phyloP scores from a whole-genome alignment of 2,888 invertebrate species.

The Drosophila cyrtoloma region DNA sequence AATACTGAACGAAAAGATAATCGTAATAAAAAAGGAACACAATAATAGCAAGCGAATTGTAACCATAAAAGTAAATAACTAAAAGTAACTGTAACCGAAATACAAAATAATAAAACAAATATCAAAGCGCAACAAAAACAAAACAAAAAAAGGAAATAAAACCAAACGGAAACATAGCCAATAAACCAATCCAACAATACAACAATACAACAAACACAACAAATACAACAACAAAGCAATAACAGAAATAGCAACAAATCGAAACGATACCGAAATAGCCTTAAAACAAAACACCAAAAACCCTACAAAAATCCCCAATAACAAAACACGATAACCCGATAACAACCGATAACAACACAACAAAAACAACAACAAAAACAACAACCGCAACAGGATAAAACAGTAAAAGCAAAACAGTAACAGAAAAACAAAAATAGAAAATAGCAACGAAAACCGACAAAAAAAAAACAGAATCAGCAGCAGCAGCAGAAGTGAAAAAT shows the following conservation, averaged over 20 bases:
- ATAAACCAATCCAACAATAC: constrained; percentile 51
- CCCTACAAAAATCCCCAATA: constrained; percentile 10
- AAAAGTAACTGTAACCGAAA: constrained; percentile 45
- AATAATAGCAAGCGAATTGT: constrained; percentile 57
- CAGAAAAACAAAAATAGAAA: constrained; percentile 41
- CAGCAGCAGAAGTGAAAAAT: constrained; percentile 55
- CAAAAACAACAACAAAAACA: constrained; percentile 18
- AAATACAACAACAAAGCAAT: constrained; percentile 37
- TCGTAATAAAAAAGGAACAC: constrained; percentile 9
- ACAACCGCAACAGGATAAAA: constrained; percentile 40
- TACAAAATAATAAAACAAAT: constrained; percentile 39
- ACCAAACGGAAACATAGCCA: constrained; percentile 51
- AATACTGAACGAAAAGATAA: constrained; percentile 24
- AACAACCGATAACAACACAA: constrained; percentile 43
- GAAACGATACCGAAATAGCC: constrained; percentile 67
- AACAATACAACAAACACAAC: constrained; percentile 43
- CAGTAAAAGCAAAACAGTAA: constrained; percentile 46
- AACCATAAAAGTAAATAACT: constrained; percentile 67
- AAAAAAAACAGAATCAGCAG: constrained; percentile 37
- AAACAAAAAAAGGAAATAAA: constrained; percentile 36
- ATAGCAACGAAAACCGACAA: constrained; percentile 50
- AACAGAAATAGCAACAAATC: constrained; percentile 56
- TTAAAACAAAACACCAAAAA: constrained; percentile 34
- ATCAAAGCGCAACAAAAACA: constrained; percentile 46
- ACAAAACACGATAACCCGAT: constrained; percentile 36